Evolutionary conservation across 2,888 invertebrate genomes (phyloP).

Genomic region (Branchipolynoe longqiensis): DNA sequence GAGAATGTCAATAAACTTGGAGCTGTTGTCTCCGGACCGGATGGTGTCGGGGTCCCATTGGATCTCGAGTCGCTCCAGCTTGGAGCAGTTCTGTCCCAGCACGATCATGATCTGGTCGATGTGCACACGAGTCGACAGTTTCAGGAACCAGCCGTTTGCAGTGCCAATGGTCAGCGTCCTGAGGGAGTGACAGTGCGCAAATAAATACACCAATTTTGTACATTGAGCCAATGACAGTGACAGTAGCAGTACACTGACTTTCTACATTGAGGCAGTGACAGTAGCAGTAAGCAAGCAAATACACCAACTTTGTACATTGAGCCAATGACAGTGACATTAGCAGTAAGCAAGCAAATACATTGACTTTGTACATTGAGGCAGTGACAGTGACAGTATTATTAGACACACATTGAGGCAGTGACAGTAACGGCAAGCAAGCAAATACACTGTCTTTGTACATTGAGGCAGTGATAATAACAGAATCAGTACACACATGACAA

Average conservation of each 20-base stretch:
- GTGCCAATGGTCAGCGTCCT: slow-evolving; percentile 99
- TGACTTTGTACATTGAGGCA: neutral
- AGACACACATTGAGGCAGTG: too few species aligned
- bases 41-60: slow-evolving; percentile 99
- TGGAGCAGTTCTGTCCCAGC: slow-evolving; percentile 94
- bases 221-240: too few species aligned
- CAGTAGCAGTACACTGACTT: neutral
- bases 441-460: too few species aligned
- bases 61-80: slow-evolving; percentile 94
- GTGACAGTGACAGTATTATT: neutral
- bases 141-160: slow-evolving; percentile 96
- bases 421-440: too few species aligned
- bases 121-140: slow-evolving; percentile 89
- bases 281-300: neutral
- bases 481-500: too few species aligned
- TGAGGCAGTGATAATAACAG: too few species aligned
- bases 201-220: too few species aligned
- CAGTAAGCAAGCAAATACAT: neutral
- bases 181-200: too few species aligned
- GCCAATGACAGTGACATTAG: neutral
- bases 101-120: slow-evolving; percentile 99
- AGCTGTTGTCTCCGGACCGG: slow-evolving; percentile 99
- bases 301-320: neutral
- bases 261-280: neutral
- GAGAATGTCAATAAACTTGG: slow-evolving; percentile 98